Conservation (phyloP, 2,888 invertebrate species). For the Ophion costatus region DNA sequence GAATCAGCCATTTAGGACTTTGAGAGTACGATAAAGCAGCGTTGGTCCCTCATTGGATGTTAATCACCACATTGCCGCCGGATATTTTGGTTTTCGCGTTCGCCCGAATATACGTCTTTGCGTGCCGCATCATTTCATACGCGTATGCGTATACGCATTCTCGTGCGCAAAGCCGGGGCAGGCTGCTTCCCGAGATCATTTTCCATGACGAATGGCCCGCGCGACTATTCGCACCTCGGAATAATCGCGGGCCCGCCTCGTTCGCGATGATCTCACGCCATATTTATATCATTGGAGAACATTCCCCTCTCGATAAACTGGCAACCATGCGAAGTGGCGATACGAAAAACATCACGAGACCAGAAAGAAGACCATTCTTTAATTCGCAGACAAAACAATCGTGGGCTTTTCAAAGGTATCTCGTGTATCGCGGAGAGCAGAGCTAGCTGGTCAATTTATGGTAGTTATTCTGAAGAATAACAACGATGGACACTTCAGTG, state of each 20-base stretch:
- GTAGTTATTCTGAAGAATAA: too few relatives aligned
- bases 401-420: too few relatives aligned
- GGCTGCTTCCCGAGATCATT: slow-evolving; percentile 42
- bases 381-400: too few relatives aligned
- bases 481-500: too few relatives aligned
- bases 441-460: too few relatives aligned
- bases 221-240: slow-evolving; percentile 49
- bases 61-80: slow-evolving; percentile 35
- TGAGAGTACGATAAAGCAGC: not conserved
- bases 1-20: slow-evolving; percentile 2
- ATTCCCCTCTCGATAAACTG: not conserved
- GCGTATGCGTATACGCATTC: slow-evolving; percentile 24
- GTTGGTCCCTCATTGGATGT: slow-evolving; percentile 37
- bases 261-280: slow-evolving; percentile 42
- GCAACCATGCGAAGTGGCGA: not conserved
- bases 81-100: slow-evolving; percentile 26
- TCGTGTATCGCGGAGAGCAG: too few relatives aligned
- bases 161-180: slow-evolving; percentile 1
- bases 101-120: slow-evolving; percentile 10
- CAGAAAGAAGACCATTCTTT: not conserved
- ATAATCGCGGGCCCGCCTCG: slow-evolving; percentile 41
- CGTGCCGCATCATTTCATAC: slow-evolving; percentile 14
- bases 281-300: slow-evolving; percentile 35
- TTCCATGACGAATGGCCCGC: slow-evolving; percentile 54
- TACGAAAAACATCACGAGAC: not conserved